Evolutionary conservation across 2,797 vertebrate species (phyloP).

Genomic region (Naso thynnoides): DNA sequence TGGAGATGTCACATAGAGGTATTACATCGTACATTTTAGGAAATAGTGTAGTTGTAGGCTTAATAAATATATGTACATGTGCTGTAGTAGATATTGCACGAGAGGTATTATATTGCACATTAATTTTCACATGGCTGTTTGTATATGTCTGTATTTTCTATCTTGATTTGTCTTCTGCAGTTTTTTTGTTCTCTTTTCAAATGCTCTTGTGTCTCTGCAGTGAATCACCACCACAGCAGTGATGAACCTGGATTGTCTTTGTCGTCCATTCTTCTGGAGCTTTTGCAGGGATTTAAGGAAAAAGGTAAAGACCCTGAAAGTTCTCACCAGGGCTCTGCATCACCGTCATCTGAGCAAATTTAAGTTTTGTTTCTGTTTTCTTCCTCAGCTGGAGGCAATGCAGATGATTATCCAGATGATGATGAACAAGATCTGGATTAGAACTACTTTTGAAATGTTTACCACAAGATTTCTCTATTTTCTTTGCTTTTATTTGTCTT

Average conservation of each 20-base stretch:
- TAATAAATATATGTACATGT: no score
- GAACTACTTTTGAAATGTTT: conserved; percentile 31
- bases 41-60: no score
- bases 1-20: no score
- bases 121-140: no score
- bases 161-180: background rate
- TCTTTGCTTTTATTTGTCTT: background rate
- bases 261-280: conserved; percentile 40
- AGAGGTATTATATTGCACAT: no score
- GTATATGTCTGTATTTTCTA: conserved; percentile 1
- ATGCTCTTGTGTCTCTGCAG: conserved; percentile 44
- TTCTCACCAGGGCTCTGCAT: background rate
- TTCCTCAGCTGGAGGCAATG: conserved; percentile 45
- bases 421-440: conserved; percentile 8
- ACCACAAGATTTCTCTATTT: background rate
- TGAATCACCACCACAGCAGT: conserved; percentile 16
- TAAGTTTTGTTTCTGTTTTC: background rate
- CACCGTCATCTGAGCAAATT: background rate
- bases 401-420: conserved; percentile 7
- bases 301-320: conserved; percentile 42
- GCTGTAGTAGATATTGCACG: no score
- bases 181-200: background rate
- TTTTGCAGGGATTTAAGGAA: conserved; percentile 44
- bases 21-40: no score
- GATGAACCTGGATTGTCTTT: conserved; percentile 25